Evolutionary conservation across 2,888 invertebrate species (phyloP), one percentile per base, ranked within the genome.

Genomic region (Apeira syringaria): DNA sequence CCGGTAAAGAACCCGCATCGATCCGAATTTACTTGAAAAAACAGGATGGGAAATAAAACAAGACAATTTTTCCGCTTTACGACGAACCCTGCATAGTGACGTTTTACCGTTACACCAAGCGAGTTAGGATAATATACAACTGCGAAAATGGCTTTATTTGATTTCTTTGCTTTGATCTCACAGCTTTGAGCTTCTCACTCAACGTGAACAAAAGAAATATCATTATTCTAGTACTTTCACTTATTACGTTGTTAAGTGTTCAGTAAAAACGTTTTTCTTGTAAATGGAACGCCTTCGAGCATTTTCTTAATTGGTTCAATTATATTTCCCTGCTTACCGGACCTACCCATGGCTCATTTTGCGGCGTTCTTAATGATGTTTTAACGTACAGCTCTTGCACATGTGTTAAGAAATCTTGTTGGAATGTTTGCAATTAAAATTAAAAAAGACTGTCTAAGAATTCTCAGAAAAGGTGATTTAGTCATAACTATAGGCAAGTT

Each of bases 91-190:
- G 28, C 42, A 30, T 43, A 25, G 38, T 30, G 25, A 27, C 41
- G 24, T 32, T 38, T 35, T 37, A 28, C 25, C 32, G 39, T 43
- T 33, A 35, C 50, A 31, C 32, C 31, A 35, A 31, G 28, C 24
- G 31, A 47, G 9, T 36, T 17, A 28, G 34, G 45, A 46, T 47
- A 49, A 31, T 37, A 43, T 49, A 35, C 36, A 29, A 47, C 41
- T 38, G 41, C 34, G 45, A 50, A 59, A 53, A 41, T 51, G 35
- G 37, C 27, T 50, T 49, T 53, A 47, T 56, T 61, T 34, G 50
- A 54, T 51, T 53, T 31, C 41, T 50, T 46, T 33, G 17, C 48
- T 53, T 48, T 45, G 38, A 45, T 39, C 45, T 26, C 15, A 39
- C 3, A 34, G 45, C 34, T 34, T 39, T 30, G 27, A 38, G 26